Conservation (phyloP, 2,113 vertebrate genomes). For the Orycteropus afer region DNA sequence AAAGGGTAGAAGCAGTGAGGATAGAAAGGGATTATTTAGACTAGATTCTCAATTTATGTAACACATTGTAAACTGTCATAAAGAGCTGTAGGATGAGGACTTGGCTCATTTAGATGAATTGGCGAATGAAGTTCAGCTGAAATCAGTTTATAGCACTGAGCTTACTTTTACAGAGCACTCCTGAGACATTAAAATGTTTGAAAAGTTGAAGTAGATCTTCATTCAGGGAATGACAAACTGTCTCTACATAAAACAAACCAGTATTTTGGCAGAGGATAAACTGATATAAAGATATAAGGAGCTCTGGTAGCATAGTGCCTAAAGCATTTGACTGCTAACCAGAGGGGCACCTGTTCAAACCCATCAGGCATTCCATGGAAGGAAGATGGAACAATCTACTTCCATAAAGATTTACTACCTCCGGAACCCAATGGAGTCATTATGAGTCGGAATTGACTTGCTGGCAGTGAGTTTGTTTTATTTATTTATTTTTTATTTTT, state of each 20-base stretch:
- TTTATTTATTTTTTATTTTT: too few species aligned
- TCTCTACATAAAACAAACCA: not conserved
- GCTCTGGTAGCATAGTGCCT: too few species aligned
- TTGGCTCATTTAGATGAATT: not conserved
- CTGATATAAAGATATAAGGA: not conserved
- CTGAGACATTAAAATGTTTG: not conserved
- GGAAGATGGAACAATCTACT: too few species aligned
- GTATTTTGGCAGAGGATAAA: not conserved
- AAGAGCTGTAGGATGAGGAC: not conserved
- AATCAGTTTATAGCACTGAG: not conserved
- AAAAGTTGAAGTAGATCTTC: not conserved
- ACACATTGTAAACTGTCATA: not conserved
- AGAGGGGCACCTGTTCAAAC: too few species aligned
- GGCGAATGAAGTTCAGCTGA: not conserved
- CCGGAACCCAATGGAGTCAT: too few species aligned
- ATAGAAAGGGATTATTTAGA: conserved; percentile 54
- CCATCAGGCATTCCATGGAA: too few species aligned
- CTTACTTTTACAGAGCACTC: too few species aligned
- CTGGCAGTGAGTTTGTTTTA: too few species aligned
- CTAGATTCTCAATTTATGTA: not conserved
- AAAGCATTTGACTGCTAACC: too few species aligned
- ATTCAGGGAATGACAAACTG: accelerated
- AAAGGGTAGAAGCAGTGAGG: not conserved
- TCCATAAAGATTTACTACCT: too few species aligned
- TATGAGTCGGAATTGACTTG: too few species aligned